Conservation (phyloP, 2,797 vertebrate genomes). For the Pangasius macronema region DNA sequence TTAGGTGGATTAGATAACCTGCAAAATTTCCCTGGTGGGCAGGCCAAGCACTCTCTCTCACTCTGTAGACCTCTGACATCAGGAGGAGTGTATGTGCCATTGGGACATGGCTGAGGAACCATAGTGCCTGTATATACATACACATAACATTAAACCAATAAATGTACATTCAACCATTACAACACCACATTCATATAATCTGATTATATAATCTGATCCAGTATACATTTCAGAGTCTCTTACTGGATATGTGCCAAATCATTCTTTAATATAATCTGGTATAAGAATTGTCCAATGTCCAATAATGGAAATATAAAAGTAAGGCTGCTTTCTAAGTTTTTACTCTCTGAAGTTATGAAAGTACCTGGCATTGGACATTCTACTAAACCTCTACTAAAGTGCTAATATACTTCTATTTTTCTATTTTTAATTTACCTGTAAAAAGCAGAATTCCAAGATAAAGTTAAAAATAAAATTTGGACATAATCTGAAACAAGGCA, state of each 20-base stretch:
- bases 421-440: background rate
- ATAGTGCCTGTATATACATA: slow-evolving; percentile 69
- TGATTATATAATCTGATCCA: background rate
- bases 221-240: background rate
- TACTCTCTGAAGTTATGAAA: background rate
- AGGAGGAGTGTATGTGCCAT: slow-evolving; percentile 82
- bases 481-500: background rate
- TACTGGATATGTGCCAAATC: background rate
- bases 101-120: slow-evolving; percentile 81
- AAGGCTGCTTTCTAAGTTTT: background rate
- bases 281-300: background rate
- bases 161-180: background rate
- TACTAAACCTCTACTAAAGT: background rate
- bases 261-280: background rate
- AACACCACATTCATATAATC: background rate
- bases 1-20: slow-evolving; percentile 69
- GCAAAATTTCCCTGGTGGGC: slow-evolving; percentile 87
- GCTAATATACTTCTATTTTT: background rate
- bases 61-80: slow-evolving; percentile 77
- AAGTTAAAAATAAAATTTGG: background rate
- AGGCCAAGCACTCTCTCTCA: slow-evolving; percentile 82
- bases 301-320: background rate
- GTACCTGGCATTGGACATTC: background rate
- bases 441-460: background rate
- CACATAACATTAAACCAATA: background rate